A percentile compares a stretch with the other conserved stretches of the same genome.
Conservation (phyloP, 2,888 invertebrate species). For the Conistra vaccinii region DNA sequence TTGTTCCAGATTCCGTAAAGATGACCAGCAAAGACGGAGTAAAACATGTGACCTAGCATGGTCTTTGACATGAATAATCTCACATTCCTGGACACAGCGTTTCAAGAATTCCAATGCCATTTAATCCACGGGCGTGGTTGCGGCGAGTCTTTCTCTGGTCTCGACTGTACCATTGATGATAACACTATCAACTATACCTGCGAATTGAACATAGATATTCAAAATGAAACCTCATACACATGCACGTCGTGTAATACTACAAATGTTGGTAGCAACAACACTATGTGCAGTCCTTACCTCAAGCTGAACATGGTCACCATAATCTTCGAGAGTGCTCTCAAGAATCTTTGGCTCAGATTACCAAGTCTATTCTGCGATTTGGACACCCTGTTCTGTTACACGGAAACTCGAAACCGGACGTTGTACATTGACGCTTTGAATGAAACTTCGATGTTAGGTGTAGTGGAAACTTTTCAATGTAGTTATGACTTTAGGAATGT, state of each 20-base stretch:
- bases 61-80: slow-evolving; percentile 83
- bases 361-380: slow-evolving; percentile 81
- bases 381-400: slow-evolving; percentile 81
- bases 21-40: slow-evolving; percentile 55
- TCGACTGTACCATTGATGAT: slow-evolving; percentile 76
- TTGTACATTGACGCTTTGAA: slow-evolving; percentile 78
- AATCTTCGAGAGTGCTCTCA: slow-evolving; percentile 85
- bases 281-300: slow-evolving; percentile 83
- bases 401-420: slow-evolving; percentile 80
- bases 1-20: slow-evolving; percentile 72
- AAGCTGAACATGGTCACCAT: slow-evolving; percentile 84
- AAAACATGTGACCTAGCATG: slow-evolving; percentile 79
- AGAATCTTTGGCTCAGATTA: slow-evolving; percentile 83
- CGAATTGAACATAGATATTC: slow-evolving; percentile 82
- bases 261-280: slow-evolving; percentile 79
- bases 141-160: slow-evolving; percentile 74
- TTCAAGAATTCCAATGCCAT: slow-evolving; percentile 82
- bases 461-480: slow-evolving; percentile 82
- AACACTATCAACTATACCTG: slow-evolving; percentile 77
- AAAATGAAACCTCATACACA: slow-evolving; percentile 87
- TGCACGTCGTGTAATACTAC: slow-evolving; percentile 80
- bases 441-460: slow-evolving; percentile 69
- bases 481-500: slow-evolving; percentile 80
- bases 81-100: slow-evolving; percentile 77
- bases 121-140: slow-evolving; percentile 77